Conservation (phyloP, 2,113 vertebrate genomes). For the Labeo rohita region DNA sequence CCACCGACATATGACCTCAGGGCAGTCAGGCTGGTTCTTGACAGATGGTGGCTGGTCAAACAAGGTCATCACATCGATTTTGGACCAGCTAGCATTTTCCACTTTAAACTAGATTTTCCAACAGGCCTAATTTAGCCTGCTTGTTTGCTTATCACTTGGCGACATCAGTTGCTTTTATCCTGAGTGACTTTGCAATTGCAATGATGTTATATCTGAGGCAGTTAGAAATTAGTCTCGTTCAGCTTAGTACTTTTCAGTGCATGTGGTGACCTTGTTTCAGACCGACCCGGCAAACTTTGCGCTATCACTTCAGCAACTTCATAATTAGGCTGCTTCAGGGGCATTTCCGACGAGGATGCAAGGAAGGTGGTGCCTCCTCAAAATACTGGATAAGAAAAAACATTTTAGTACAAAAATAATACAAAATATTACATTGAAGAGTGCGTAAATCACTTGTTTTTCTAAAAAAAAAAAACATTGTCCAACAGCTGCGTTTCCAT, state of each 20-base stretch:
- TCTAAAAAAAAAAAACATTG: too few relatives aligned
- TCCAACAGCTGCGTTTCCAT: too few relatives aligned
- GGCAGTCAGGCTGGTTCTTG: not conserved
- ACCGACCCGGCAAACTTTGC: too few relatives aligned
- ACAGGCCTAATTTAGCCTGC: not conserved
- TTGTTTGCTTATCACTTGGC: slow-evolving; percentile 1
- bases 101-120: not conserved
- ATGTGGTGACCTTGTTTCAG: not conserved
- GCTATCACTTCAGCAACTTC: not conserved
- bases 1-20: not conserved
- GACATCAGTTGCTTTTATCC: not conserved
- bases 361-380: too few relatives aligned
- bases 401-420: too few relatives aligned
- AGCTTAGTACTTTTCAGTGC: not conserved
- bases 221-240: not conserved
- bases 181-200: not conserved
- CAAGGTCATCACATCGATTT: slow-evolving; percentile 1
- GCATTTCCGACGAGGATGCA: too few relatives aligned
- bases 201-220: not conserved
- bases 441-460: too few relatives aligned
- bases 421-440: too few relatives aligned
- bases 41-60: not conserved
- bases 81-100: slow-evolving; percentile 5
- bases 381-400: too few relatives aligned
- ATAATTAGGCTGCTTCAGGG: not conserved